Percentiles rank a stretch among this genome's conserved stretches.
phyloP scores from a whole-genome alignment of 2,113 vertebrate species.

The Motacilla alba region DNA sequence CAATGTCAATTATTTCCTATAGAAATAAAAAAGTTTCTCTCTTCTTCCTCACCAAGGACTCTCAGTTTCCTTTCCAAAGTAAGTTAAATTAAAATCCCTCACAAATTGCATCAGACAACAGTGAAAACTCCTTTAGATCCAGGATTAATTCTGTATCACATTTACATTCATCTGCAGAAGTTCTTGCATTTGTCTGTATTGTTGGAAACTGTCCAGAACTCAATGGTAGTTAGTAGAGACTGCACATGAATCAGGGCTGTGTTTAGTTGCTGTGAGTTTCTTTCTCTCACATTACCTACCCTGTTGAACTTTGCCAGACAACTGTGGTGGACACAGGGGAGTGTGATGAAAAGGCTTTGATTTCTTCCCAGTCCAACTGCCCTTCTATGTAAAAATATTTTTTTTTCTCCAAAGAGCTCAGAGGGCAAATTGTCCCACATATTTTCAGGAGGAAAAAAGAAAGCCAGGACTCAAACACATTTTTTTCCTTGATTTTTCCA shows the following conservation, averaged over 20 bases:
- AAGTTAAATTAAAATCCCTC: background rate
- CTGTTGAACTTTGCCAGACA: background rate
- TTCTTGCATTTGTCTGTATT: background rate
- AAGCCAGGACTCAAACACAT: background rate
- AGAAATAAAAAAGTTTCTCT: background rate
- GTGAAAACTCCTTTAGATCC: background rate
- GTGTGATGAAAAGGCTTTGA: background rate
- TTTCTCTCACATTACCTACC: fast-evolving
- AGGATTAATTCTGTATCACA: background rate
- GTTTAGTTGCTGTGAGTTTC: background rate
- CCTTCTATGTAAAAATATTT: background rate
- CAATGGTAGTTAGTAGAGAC: background rate
- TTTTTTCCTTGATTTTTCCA: background rate
- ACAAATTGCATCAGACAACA: background rate
- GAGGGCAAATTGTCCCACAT: background rate
- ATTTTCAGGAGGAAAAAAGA: background rate
- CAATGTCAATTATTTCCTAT: background rate
- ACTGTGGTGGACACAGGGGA: background rate
- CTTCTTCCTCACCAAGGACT: background rate
- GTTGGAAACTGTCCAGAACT: background rate
- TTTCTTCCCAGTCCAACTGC: background rate
- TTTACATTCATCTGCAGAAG: background rate
- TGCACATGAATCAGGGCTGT: background rate
- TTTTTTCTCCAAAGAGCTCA: background rate
- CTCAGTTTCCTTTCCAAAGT: background rate